phyloP scores from a whole-genome alignment of 35 echinoderm and acorn worm species.

The Apostichopus parvimensis region DNA sequence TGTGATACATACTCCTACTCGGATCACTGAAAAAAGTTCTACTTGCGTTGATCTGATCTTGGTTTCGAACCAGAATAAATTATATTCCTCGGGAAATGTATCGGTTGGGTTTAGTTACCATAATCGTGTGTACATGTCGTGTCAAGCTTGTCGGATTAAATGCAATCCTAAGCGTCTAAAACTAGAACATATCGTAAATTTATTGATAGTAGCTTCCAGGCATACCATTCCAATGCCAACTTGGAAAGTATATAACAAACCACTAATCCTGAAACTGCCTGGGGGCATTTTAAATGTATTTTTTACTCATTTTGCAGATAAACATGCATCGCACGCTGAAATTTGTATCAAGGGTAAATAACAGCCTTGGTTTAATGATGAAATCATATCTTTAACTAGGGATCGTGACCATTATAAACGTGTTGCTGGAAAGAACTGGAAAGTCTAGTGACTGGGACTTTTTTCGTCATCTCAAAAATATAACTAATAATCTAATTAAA shows the following conservation, averaged over 20 bases:
- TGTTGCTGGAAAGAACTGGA: no score
- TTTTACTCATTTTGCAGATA: background rate
- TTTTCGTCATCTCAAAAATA: no score
- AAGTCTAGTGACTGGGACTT: no score
- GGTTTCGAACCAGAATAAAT: background rate
- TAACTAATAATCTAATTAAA: no score
- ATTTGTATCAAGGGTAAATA: background rate
- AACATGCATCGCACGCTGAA: background rate
- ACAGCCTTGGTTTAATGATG: background rate
- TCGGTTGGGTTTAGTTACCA: background rate
- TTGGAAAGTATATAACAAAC: background rate
- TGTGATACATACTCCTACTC: background rate
- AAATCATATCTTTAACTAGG: no score
- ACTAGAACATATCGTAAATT: constrained; percentile 3
- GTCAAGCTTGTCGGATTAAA: background rate
- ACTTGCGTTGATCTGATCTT: background rate
- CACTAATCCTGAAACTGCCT: background rate
- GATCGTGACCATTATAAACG: no score
- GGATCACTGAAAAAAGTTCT: background rate
- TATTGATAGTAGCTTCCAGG: background rate
- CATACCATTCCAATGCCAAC: background rate
- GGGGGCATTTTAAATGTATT: background rate
- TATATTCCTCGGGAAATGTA: background rate
- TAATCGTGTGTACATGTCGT: background rate
- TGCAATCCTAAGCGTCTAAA: background rate